phyloP scores from a whole-genome alignment of 92 coral and sea anemone species.

The Porites cylindrica region DNA sequence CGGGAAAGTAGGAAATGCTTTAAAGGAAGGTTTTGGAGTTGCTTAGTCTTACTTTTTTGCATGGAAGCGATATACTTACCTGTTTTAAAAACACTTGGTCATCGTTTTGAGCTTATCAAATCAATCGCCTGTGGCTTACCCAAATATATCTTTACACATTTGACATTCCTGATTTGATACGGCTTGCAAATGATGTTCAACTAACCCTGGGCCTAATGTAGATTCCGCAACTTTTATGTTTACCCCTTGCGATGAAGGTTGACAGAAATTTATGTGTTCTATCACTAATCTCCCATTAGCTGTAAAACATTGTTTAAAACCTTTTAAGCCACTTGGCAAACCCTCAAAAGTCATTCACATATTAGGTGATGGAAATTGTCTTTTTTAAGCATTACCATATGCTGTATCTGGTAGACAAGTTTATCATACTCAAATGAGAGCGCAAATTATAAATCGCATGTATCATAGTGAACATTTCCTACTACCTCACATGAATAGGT shows the following conservation, averaged over 20 bases:
- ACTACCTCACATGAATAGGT: conserved; percentile 25
- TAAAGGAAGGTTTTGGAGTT: conserved; percentile 33
- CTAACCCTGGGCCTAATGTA: conserved; percentile 38
- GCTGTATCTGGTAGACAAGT: conserved; percentile 38
- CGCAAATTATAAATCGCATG: too few relatives aligned
- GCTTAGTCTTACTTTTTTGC: conserved; percentile 28
- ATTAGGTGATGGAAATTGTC: conserved; percentile 79
- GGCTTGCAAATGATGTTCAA: conserved; percentile 47
- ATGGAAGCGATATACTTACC: conserved; percentile 24
- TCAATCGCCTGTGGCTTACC: conserved; percentile 55
- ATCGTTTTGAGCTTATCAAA: conserved; percentile 26
- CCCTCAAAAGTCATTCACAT: conserved; percentile 30
- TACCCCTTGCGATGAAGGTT: background rate
- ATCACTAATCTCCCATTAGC: background rate
- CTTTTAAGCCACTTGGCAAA: background rate
- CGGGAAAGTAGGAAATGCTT: conserved; percentile 34
- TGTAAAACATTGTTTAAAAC: background rate
- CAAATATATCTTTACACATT: conserved; percentile 44
- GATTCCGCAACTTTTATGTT: background rate
- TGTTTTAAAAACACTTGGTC: conserved; percentile 38
- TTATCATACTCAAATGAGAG: background rate
- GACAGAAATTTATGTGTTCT: background rate
- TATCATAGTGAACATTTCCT: background rate
- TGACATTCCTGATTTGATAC: conserved; percentile 47
- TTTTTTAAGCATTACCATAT: conserved; percentile 62